Evolutionary conservation across 1,140 invertebrate species (phyloP).

Genomic region (Trichogramma pretiosum): DNA sequence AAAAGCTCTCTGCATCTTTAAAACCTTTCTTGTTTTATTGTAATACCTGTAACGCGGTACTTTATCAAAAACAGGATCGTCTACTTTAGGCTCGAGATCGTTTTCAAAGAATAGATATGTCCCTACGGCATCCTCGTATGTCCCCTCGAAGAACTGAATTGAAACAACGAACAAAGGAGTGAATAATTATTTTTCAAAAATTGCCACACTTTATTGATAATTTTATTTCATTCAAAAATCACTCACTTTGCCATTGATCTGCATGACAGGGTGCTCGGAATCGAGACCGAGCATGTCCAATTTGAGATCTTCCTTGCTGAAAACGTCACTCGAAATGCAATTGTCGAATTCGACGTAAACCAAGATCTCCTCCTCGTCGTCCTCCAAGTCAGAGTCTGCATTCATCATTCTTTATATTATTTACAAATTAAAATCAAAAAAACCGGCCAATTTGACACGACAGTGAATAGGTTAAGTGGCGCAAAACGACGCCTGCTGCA

Average conservation of each 20-base stretch:
- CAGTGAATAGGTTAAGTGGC: too few relatives aligned
- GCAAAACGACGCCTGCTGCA: too few relatives aligned
- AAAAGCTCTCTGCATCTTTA: slow-evolving; percentile 47
- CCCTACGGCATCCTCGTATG: slow-evolving; percentile 45
- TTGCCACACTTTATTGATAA: too few relatives aligned
- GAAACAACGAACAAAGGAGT: neutral
- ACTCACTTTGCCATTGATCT: slow-evolving; percentile 46
- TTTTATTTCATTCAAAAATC: slow-evolving; percentile 2
- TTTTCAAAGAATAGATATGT: slow-evolving; percentile 48
- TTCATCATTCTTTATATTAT: slow-evolving; percentile 8
- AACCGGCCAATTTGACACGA: too few relatives aligned
- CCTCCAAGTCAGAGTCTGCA: slow-evolving; percentile 23
- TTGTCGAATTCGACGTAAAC: slow-evolving; percentile 43
- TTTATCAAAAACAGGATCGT: slow-evolving; percentile 45
- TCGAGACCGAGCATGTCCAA: slow-evolving; percentile 47
- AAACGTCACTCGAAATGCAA: slow-evolving; percentile 26
- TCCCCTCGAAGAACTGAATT: slow-evolving; percentile 41
- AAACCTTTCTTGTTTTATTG: slow-evolving; percentile 44
- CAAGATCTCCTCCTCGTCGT: slow-evolving; percentile 37
- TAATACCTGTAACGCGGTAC: slow-evolving; percentile 39
- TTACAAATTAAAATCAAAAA: too few relatives aligned
- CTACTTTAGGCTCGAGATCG: slow-evolving; percentile 31
- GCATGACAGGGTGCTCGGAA: slow-evolving; percentile 46
- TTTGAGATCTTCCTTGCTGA: slow-evolving; percentile 33
- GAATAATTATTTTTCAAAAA: neutral